Base-by-base conservation (phyloP, 1,140 invertebrate species). In the Akabosia matsudoensis region DNA sequence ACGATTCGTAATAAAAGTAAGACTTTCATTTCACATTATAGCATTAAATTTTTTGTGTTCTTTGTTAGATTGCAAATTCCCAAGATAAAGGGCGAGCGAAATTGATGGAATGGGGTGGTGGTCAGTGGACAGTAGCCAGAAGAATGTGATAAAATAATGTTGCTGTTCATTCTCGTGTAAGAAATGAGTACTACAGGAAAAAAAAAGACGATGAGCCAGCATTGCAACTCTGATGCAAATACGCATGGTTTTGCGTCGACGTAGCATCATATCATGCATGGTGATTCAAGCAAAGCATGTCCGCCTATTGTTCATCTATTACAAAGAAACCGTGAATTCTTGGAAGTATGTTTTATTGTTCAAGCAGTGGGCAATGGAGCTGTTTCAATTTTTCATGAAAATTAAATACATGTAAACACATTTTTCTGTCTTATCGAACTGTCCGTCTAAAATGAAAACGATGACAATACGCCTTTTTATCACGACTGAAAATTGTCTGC, bases 81-180 rank as follows among this genome's bases (percentile, higher is more conserved):
- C 54, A 10, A 56, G 54, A 56, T n/a, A 56, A 56, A 18, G 37
- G 18, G 18, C 37, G 54, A 56, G 54, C 22, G 22, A n/a, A n/a
- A n/a, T n/a, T n/a, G n/a, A n/a, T n/a, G n/a, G 10, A 24, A 56
- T 56, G 22, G 4, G 3, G 22, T 13, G 54, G 22, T 56, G 54
- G 54, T 56, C 54, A 56, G 54, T 56, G 54, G 54, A 56, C 54
- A 56, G 54, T 56, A 24, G 22, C 54, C 54, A 56, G 24, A 56
- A 56, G 54, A 56, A 56, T 56, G 54, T 24, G 54, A 56, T 56
- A 24, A 24, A 22, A 56, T 56, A 56, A 56, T 24, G 54, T 24
- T 56, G 4, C 4, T 56, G 54, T 22, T 56, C 22, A 56, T 10
- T 56, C 54, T 56, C 4, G 54, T 56, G 54, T 56, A 56, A 56